These are phyloP conservation scores for Acridotheres tristis DNA, from an alignment of 2,797 vertebrate genomes.

Conservation along the genomic window DNA sequence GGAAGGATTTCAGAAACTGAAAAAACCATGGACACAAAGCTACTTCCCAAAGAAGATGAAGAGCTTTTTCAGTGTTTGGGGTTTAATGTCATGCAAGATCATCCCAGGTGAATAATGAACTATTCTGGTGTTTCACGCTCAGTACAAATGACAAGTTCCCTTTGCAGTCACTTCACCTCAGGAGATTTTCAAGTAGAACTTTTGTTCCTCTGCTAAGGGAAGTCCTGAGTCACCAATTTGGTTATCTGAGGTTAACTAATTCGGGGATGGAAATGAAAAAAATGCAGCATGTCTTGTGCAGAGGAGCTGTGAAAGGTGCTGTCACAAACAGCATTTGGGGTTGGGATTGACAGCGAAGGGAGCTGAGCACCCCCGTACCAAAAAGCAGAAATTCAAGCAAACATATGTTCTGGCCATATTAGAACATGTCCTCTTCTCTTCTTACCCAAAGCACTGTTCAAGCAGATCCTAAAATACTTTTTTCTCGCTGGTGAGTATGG, in stretches of 20 bases:
- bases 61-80: not conserved
- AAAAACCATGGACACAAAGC: not conserved
- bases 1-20: not conserved
- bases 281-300: not conserved
- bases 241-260: not conserved
- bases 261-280: not conserved
- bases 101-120: not conserved
- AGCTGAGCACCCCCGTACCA: not conserved
- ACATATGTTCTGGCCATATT: not conserved
- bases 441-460: not conserved
- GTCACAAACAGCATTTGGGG: not conserved
- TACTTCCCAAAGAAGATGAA: not conserved
- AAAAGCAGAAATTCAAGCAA: slow-evolving; percentile 2
- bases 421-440: not conserved
- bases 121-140: not conserved
- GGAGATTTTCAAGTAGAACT: not conserved
- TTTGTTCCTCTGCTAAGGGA: not conserved
- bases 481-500: not conserved
- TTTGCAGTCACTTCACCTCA: not conserved
- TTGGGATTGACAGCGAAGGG: not conserved
- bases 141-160: not conserved
- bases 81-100: not conserved
- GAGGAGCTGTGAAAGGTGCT: not conserved
- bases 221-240: not conserved
- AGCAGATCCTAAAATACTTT: not conserved